These are phyloP conservation scores for Dreissena polymorpha DNA, from an alignment of 1,140 invertebrate genomes.

Conservation along the genomic window DNA sequence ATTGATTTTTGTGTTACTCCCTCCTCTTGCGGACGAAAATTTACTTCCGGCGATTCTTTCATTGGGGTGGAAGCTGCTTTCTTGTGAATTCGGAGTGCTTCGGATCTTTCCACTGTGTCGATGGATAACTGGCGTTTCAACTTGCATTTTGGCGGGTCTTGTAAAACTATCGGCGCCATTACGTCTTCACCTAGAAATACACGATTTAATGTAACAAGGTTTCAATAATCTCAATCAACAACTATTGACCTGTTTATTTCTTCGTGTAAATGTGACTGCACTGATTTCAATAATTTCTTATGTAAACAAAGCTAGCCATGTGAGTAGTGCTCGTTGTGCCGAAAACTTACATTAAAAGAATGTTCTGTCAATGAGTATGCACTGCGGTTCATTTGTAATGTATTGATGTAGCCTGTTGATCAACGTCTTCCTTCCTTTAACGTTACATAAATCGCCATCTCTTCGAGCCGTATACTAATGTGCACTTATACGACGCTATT, in stretches of 20 bases:
- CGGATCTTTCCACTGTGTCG: conserved; percentile 30
- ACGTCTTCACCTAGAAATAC: conserved; percentile 5
- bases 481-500: too few species aligned
- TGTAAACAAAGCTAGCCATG: background rate
- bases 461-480: too few species aligned
- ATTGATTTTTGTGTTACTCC: too few species aligned
- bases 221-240: background rate
- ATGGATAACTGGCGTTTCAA: conserved; percentile 46
- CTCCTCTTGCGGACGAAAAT: background rate
- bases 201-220: background rate
- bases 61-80: background rate
- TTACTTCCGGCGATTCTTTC: background rate
- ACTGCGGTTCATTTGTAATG: background rate
- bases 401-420: too few species aligned
- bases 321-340: background rate
- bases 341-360: background rate
- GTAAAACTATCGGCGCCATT: background rate
- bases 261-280: background rate
- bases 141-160: conserved; percentile 41
- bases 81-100: conserved; percentile 22
- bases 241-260: background rate
- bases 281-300: too few species aligned
- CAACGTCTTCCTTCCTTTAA: too few species aligned
- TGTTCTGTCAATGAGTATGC: background rate
- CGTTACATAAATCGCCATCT: too few species aligned